These are phyloP conservation scores for Drosophila tropicalis DNA, from an alignment of 1,140 invertebrate genomes.

Conservation along the genomic window DNA sequence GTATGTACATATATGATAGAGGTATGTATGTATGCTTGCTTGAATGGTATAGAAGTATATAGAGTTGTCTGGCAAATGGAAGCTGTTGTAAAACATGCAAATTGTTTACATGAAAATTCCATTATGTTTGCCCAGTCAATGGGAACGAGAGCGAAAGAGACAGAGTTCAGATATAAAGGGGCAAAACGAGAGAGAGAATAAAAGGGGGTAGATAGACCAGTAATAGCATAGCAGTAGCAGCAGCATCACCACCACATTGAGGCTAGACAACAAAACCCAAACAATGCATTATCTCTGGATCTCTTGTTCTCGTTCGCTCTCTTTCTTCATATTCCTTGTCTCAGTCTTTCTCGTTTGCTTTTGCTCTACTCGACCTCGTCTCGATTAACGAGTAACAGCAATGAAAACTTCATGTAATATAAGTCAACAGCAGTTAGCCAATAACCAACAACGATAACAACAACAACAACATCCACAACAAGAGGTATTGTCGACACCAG, in stretches of 20 bases:
- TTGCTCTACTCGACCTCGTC: neutral
- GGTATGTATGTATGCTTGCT: neutral
- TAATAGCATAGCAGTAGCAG: constrained; percentile 36
- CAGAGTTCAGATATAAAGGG: constrained; percentile 1
- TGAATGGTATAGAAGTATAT: constrained; percentile 2
- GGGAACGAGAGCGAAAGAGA: neutral
- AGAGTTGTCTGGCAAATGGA: constrained; percentile 4
- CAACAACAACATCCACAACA: constrained; percentile 35
- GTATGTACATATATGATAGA: neutral
- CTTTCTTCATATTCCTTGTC: neutral
- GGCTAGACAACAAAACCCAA: constrained; percentile 57
- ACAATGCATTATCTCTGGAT: constrained; percentile 59
- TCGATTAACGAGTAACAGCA: constrained; percentile 28
- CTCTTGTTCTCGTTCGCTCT: neutral
- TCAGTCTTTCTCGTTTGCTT: neutral
- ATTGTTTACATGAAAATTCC: constrained; percentile 76
- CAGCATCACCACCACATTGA: constrained; percentile 45
- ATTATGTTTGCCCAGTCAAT: constrained; percentile 59
- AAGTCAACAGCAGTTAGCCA: constrained; percentile 62
- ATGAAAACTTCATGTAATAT: constrained; percentile 64
- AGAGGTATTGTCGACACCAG: constrained; percentile 37
- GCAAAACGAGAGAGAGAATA: neutral
- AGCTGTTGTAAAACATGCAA: constrained; percentile 61
- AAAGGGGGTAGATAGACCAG: constrained; percentile 14
- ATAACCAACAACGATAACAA: constrained; percentile 35